Conservation (phyloP, 92 coral and sea anemone species). For the Bergia puertoricense region DNA sequence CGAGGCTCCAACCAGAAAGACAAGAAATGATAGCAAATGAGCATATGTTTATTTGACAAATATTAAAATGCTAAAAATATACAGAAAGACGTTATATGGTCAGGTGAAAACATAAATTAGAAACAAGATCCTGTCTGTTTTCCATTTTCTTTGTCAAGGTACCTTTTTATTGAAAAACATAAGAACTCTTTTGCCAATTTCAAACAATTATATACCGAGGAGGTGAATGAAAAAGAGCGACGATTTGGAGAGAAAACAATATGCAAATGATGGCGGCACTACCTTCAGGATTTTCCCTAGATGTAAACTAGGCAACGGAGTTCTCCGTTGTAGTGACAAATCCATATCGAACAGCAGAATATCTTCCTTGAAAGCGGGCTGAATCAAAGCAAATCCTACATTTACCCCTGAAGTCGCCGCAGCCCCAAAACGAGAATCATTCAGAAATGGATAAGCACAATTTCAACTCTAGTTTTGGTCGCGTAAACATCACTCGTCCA, state of each 20-base stretch:
- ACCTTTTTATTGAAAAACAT: neutral
- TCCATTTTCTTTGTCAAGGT: neutral
- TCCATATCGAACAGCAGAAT: neutral
- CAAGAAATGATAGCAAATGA: neutral
- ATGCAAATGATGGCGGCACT: slow-evolving; percentile 11
- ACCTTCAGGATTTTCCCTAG: neutral
- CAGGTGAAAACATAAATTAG: slow-evolving; percentile 4
- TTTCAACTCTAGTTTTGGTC: neutral
- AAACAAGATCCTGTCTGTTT: neutral
- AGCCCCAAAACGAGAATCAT: neutral
- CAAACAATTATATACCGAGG: neutral
- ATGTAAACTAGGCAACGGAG: neutral
- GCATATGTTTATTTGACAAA: neutral
- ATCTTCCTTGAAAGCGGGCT: neutral
- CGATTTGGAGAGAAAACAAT: neutral
- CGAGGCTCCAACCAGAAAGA: neutral
- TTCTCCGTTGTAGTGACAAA: neutral
- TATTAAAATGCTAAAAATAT: slow-evolving; percentile 8
- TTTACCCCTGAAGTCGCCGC: neutral
- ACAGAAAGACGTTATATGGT: neutral
- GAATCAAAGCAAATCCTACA: neutral
- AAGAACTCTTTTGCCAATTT: neutral
- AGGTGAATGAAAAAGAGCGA: neutral
- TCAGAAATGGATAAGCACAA: neutral
- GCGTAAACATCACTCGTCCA: neutral